Conservation (phyloP, 2,888 invertebrate genomes). For the Leptogaster cylindrica region DNA sequence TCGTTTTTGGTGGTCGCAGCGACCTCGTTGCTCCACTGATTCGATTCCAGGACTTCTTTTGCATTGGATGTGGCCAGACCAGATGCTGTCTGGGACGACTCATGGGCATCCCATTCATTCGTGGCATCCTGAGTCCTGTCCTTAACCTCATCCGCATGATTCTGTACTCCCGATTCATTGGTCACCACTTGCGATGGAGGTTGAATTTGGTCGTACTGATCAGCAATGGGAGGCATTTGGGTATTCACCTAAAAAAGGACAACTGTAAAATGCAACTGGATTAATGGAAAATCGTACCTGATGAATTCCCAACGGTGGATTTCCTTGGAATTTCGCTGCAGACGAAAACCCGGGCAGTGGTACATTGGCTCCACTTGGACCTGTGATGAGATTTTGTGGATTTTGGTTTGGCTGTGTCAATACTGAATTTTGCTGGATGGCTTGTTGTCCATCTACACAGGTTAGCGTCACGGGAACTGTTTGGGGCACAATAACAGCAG, state of each 20-base stretch:
- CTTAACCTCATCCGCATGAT: constrained; percentile 37
- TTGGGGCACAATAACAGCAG: constrained; percentile 11
- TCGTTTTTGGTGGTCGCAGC: constrained; percentile 48
- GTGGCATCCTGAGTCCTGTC: constrained; percentile 30
- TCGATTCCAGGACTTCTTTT: constrained; percentile 48
- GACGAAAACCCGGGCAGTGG: constrained; percentile 42
- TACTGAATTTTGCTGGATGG: constrained; percentile 9
- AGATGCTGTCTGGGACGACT: constrained; percentile 25
- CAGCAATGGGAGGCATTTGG: constrained; percentile 36
- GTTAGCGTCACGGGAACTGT: not conserved
- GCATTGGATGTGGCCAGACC: constrained; percentile 13
- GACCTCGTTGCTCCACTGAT: constrained; percentile 58
- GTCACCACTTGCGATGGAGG: not conserved
- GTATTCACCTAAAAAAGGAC: constrained; percentile 4
- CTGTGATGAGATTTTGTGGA: constrained; percentile 35
- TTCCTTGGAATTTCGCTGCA: constrained; percentile 17
- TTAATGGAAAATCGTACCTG: constrained; percentile 32
- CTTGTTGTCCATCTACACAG: not conserved
- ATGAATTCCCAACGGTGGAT: constrained; percentile 37
- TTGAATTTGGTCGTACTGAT: constrained; percentile 39
- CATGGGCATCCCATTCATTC: constrained; percentile 44
- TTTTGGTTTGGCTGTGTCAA: constrained; percentile 25
- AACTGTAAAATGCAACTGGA: not conserved
- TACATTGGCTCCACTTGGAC: constrained; percentile 40
- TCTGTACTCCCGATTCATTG: constrained; percentile 13